phyloP scores from a whole-genome alignment of 2,113 vertebrate species.

The Alces alces region DNA sequence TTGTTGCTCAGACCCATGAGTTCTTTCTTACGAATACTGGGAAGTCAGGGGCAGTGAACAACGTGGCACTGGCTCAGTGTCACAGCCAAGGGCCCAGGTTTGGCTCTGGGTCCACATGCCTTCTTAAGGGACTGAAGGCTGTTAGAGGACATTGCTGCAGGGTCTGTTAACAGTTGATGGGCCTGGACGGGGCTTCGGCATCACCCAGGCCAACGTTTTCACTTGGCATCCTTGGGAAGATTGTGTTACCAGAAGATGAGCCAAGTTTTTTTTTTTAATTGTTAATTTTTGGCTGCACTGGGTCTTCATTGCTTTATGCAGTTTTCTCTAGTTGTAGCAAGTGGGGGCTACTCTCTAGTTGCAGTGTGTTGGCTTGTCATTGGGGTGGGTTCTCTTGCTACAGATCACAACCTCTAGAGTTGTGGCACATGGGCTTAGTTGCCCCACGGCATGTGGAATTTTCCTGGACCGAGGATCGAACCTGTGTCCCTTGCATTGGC shows the following conservation, averaged over 20 bases:
- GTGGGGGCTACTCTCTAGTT: neutral
- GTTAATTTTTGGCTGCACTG: neutral
- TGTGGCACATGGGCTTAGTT: neutral
- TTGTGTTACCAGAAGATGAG: neutral
- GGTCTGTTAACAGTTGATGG: neutral
- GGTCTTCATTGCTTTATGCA: neutral
- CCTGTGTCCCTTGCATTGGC: neutral
- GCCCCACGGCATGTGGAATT: neutral
- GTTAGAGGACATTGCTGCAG: neutral
- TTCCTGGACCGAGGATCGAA: neutral
- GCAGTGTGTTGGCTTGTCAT: neutral
- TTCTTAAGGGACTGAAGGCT: neutral
- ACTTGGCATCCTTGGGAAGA: accelerated
- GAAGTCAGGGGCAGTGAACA: neutral
- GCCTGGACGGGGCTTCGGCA: neutral
- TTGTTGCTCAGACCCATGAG: neutral
- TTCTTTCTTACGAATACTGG: neutral
- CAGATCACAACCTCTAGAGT: neutral
- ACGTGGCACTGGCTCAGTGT: neutral
- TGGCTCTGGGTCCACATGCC: neutral
- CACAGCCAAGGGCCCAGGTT: neutral
- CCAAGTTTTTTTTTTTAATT: neutral
- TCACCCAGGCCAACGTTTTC: neutral
- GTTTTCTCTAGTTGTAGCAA: neutral
- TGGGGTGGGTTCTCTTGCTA: neutral